Base-by-base conservation (phyloP, 30 jellyfish, hydroid and myxozoan genomes). In the Pseudorhiza aurosa region DNA sequence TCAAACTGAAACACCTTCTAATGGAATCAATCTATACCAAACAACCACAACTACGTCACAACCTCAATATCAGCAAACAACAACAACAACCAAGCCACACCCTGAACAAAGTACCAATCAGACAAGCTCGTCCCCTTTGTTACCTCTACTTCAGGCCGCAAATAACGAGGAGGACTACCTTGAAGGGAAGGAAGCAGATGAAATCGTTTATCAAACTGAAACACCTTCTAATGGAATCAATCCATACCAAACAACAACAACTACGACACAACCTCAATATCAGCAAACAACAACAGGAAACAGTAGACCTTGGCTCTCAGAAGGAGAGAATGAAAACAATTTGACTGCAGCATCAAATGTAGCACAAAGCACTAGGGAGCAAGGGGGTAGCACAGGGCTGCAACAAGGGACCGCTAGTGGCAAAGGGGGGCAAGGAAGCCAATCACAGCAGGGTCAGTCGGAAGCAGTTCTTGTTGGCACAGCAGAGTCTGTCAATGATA, bases 391-490 rank as follows among this genome's bases (percentile, higher is more conserved):
- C 15, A 27, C 25, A n/a, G 58, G 28, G 15, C 29, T 25, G 44
- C 44, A 46, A 11, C 65, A 50, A 15, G 75, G 28, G 2, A 57
- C 46, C 9, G 24, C 83, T 5, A 46, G 8, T 18, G 50, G 57
- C 43, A 8, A 21, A 11, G 53, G 53, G 1, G 17, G 9, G 10
- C 55, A 30, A 51, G 39, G 18, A 17, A 33, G 80, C 55, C 3
- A 47, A 2, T 26, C 46, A 1, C 49, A 28, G 29, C 55, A 35
- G 2, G 59, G 62, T 1, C 49, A 56, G 31, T 55, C 86, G 14
- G 67, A 51, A 24, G 68, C 62, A 0, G 68, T 9, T n/a, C 86
- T 49, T 2, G 55, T 75, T 9, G 86, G 86, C 3, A 26, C 86
- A 29, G 40, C 75, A 0, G 46, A 53, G 14, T 7, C 63, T 15